Percentiles rank a stretch among this genome's conserved stretches.
Conservation (phyloP, 2,113 vertebrate species). For the Oryctolagus cuniculus region DNA sequence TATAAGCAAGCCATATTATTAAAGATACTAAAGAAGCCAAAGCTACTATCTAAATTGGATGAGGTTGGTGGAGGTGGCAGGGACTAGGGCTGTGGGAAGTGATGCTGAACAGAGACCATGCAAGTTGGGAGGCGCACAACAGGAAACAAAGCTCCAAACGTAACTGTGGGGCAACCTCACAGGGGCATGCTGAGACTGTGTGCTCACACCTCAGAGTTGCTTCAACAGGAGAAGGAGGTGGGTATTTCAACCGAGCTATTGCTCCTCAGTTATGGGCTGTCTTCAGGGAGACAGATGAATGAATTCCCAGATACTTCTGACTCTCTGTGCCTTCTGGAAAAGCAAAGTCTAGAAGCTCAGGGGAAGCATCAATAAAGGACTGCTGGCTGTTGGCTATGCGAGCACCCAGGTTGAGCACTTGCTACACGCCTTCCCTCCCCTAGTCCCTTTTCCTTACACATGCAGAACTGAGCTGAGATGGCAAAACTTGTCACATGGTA, state of each 20-base stretch:
- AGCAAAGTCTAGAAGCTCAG: neutral
- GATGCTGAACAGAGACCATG: neutral
- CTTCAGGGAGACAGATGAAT: neutral
- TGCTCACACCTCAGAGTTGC: neutral
- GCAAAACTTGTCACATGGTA: neutral
- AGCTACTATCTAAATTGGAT: neutral
- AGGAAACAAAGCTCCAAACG: neutral
- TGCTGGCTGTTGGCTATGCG: neutral
- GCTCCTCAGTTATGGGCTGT: neutral
- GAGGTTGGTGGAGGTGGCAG: neutral
- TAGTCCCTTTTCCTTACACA: neutral
- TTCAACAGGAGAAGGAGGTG: neutral
- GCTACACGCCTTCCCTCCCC: neutral
- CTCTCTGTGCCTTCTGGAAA: neutral
- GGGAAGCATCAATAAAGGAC: no score
- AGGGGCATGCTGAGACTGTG: no score
- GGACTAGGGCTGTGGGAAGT: neutral
- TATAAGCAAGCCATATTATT: conserved; percentile 22
- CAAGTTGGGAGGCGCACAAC: neutral
- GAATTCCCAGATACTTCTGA: neutral
- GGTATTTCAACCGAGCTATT: neutral
- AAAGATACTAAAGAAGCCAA: conserved; percentile 14
- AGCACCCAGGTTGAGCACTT: neutral
- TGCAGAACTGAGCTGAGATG: neutral
- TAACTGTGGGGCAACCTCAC: neutral